Conservation (phyloP, 2,888 invertebrate species). For the Drosophila mulleri region DNA sequence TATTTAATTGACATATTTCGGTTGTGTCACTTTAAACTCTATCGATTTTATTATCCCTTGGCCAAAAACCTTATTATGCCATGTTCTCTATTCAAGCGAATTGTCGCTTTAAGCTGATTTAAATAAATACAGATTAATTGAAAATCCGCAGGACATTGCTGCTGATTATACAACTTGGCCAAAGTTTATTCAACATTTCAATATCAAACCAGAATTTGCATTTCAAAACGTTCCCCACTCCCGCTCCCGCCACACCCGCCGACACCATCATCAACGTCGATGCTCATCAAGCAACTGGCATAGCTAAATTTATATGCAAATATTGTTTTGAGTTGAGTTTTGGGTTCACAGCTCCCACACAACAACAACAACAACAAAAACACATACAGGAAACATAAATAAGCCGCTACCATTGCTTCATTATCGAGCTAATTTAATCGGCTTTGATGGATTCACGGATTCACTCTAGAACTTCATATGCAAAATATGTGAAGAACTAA, state of each 20-base stretch:
- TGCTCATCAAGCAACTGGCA: slow-evolving; percentile 1
- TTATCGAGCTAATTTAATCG: slow-evolving; percentile 23
- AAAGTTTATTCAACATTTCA: slow-evolving; percentile 2
- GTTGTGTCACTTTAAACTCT: background rate
- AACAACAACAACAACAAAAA: too few species aligned
- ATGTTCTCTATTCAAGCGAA: background rate
- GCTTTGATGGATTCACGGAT: slow-evolving; percentile 2
- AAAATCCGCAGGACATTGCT: slow-evolving; percentile 6
- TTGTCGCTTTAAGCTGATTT: background rate
- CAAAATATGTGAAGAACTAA: slow-evolving; percentile 6
- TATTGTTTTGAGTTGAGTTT: slow-evolving; percentile 13
- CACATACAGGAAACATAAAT: background rate
- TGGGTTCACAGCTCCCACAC: background rate
- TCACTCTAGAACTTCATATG: slow-evolving; percentile 6
- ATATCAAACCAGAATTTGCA: background rate
- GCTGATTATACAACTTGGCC: background rate
- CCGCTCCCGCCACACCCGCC: too few species aligned
- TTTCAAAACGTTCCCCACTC: background rate
- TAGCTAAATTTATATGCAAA: slow-evolving; percentile 20
- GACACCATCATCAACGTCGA: background rate
- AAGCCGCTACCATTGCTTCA: slow-evolving; percentile 11
- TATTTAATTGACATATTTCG: background rate
- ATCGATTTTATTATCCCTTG: background rate
- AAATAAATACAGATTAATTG: slow-evolving; percentile 5
- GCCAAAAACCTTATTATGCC: background rate